Conservation (phyloP, 2,888 invertebrate genomes). For the Leptura quadrifasciata region DNA sequence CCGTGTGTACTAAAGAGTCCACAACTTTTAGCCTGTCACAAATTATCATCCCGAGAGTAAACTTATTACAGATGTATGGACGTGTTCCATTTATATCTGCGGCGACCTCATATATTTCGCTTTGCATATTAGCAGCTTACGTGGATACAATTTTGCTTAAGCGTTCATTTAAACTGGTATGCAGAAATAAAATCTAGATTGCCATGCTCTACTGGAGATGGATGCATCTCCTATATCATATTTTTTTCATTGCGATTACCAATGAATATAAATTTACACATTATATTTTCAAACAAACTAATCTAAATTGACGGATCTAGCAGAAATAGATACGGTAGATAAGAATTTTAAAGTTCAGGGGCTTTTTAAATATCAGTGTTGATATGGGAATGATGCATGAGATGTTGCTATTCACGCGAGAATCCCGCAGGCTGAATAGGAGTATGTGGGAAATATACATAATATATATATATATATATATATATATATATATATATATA, state of each 20-base stretch:
- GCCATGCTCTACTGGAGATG: constrained; percentile 26
- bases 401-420: no score
- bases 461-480: no score
- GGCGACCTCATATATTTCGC: constrained; percentile 4
- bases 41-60: neutral
- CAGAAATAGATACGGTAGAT: neutral
- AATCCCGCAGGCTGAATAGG: no score
- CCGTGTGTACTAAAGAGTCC: neutral
- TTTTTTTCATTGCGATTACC: constrained; percentile 13
- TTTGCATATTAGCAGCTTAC: constrained; percentile 8
- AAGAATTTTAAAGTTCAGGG: no score
- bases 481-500: no score
- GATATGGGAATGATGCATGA: no score
- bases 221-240: constrained; percentile 9
- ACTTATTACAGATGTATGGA: neutral
- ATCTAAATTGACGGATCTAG: constrained; percentile 4
- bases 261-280: constrained; percentile 25
- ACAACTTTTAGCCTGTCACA: neutral
- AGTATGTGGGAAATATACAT: no score
- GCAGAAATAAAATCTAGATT: constrained; percentile 27
- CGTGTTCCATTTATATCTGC: constrained; percentile 1
- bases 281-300: constrained; percentile 5
- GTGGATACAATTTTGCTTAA: neutral
- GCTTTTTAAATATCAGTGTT: no score
- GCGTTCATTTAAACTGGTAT: constrained; percentile 20